These are phyloP conservation scores for Scrobipalpa atriplicella DNA, from an alignment of 2,888 invertebrate species.

Conservation along the genomic window DNA sequence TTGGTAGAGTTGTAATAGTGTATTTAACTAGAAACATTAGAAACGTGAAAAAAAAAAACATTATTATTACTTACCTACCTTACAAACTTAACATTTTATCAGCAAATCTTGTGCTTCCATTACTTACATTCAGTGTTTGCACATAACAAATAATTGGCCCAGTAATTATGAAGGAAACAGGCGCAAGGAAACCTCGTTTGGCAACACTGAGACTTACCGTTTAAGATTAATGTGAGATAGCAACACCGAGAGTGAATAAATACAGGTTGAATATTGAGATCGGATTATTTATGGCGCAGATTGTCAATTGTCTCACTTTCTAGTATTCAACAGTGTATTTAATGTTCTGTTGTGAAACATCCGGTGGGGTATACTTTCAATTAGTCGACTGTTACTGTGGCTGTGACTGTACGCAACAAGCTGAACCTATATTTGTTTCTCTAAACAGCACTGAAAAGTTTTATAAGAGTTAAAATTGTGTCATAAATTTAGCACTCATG, in stretches of 20 bases:
- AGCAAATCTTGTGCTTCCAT: constrained; percentile 10
- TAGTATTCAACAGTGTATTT: constrained; percentile 4
- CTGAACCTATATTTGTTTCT: no score
- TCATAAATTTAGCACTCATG: no score
- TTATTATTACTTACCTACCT: no score
- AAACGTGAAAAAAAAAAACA: no score
- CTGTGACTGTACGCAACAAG: no score
- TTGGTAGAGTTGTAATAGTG: no score
- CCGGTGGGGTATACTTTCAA: not conserved
- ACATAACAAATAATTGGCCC: constrained; percentile 32
- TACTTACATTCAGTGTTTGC: constrained; percentile 29
- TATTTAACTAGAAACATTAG: no score
- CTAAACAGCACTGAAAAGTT: no score
- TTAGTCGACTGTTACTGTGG: no score
- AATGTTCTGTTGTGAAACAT: not conserved
- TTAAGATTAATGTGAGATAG: constrained; percentile 15
- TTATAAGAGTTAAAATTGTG: no score
- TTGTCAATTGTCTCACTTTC: constrained; percentile 20
- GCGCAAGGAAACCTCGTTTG: constrained; percentile 18
- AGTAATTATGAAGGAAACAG: constrained; percentile 28
- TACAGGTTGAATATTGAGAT: constrained; percentile 13
- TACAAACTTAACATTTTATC: not conserved
- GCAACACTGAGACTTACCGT: constrained; percentile 20
- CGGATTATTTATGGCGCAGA: constrained; percentile 10
- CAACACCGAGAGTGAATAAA: constrained; percentile 20